Conservation (phyloP, 2,888 invertebrate species). For the Scrobipalpa atriplicella region DNA sequence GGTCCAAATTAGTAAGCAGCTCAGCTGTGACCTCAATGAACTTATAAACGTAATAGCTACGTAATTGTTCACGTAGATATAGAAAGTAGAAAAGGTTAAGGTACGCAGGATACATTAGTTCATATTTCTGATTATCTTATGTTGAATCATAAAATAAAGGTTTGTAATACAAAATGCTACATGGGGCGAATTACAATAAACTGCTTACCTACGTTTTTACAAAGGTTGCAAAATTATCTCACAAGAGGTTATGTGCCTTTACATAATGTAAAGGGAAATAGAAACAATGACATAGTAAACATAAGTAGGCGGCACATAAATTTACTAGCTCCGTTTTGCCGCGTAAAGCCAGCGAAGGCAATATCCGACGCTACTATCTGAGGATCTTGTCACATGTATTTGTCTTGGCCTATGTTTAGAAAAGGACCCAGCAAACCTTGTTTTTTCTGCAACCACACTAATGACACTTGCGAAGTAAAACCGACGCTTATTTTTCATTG, state of each 20-base stretch:
- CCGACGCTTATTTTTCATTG: constrained; percentile 30
- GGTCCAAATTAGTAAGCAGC: too few species aligned
- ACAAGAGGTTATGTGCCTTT: not conserved
- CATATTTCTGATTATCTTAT: too few species aligned
- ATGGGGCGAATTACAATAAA: too few species aligned
- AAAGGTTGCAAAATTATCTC: too few species aligned
- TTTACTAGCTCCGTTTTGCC: constrained; percentile 25
- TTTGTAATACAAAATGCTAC: too few species aligned
- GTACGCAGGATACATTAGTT: too few species aligned
- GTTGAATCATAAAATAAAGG: too few species aligned
- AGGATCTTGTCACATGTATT: constrained; percentile 40
- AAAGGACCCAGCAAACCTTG: constrained; percentile 33
- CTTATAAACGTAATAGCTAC: too few species aligned
- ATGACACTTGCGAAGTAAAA: constrained; percentile 32
- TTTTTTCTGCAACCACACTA: constrained; percentile 40
- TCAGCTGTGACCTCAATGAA: too few species aligned
- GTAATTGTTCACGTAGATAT: too few species aligned
- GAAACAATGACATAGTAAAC: constrained; percentile 17
- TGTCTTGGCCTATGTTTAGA: constrained; percentile 39
- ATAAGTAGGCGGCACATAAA: constrained; percentile 25
- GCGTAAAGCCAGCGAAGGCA: constrained; percentile 41
- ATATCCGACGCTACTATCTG: constrained; percentile 40
- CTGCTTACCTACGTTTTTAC: too few species aligned
- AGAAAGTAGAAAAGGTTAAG: too few species aligned
- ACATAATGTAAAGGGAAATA: constrained; percentile 3